Percentiles rank a stretch among this genome's conserved stretches.
These are phyloP conservation scores for Nycticorax nycticorax DNA, from an alignment of 2,113 vertebrate genomes.

Conservation along the genomic window DNA sequence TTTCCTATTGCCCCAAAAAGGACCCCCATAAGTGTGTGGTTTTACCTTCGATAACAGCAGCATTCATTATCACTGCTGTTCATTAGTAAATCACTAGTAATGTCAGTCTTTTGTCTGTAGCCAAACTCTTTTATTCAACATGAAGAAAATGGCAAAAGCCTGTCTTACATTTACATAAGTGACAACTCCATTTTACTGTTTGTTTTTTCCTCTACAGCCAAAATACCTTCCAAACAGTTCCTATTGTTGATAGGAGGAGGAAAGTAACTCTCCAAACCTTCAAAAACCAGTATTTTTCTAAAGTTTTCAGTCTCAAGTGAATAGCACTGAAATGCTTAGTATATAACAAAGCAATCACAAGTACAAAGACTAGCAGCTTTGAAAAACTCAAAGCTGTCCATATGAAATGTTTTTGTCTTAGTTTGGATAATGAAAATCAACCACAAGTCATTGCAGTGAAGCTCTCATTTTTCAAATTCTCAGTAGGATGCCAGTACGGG, in stretches of 20 bases:
- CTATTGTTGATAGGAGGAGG: background rate
- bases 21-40: rapidly evolving
- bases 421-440: background rate
- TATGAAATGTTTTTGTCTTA: background rate
- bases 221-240: background rate
- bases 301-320: background rate
- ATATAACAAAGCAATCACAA: background rate
- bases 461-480: background rate
- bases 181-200: background rate
- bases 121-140: background rate
- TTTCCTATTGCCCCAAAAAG: background rate
- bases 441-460: background rate
- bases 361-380: background rate
- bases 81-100: background rate
- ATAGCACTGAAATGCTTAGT: background rate
- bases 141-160: background rate
- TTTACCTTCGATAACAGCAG: background rate
- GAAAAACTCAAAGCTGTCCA: background rate
- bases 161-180: background rate
- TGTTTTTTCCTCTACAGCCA: background rate
- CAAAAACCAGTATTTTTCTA: background rate
- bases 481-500: background rate
- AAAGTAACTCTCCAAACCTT: background rate
- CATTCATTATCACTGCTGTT: background rate
- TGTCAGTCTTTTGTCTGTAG: background rate